A percentile compares a stretch with the other conserved stretches of the same genome.
phyloP scores from a whole-genome alignment of 2,888 invertebrate species.

The Suillia variegata region DNA sequence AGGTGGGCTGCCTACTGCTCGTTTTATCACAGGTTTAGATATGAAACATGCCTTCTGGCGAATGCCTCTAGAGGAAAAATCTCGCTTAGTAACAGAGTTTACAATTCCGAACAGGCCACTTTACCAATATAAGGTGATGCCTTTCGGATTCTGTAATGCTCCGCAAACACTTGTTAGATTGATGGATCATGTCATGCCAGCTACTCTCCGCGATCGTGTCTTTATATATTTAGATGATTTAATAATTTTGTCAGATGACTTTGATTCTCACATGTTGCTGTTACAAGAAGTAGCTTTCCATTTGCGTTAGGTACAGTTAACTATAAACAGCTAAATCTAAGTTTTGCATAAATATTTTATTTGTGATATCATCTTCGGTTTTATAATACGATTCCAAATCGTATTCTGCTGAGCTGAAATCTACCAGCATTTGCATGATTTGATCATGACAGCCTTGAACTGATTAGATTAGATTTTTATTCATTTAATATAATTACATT shows the following conservation, averaged over 20 bases:
- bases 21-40: constrained; percentile 31
- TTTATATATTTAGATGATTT: constrained; percentile 21
- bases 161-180: constrained; percentile 21
- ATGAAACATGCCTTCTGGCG: constrained; percentile 21
- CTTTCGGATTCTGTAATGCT: constrained; percentile 21
- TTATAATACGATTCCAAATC: no score
- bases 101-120: constrained; percentile 30
- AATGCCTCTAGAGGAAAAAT: constrained; percentile 12
- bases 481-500: constrained; percentile 7
- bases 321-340: constrained; percentile 21
- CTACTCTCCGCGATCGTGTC: constrained; percentile 4
- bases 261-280: neutral
- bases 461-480: no score
- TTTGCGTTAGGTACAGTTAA: constrained; percentile 13
- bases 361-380: no score
- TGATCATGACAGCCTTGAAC: no score
- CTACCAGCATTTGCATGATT: constrained; percentile 7
- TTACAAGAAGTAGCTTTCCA: constrained; percentile 17
- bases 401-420: constrained; percentile 10
- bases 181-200: constrained; percentile 21
- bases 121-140: constrained; percentile 25
- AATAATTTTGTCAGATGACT: constrained; percentile 8
- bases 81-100: constrained; percentile 31
- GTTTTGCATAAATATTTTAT: constrained; percentile 22
- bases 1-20: constrained; percentile 11